phyloP scores from a whole-genome alignment of 2,113 vertebrate species.

The Tachysurus vachellii region DNA sequence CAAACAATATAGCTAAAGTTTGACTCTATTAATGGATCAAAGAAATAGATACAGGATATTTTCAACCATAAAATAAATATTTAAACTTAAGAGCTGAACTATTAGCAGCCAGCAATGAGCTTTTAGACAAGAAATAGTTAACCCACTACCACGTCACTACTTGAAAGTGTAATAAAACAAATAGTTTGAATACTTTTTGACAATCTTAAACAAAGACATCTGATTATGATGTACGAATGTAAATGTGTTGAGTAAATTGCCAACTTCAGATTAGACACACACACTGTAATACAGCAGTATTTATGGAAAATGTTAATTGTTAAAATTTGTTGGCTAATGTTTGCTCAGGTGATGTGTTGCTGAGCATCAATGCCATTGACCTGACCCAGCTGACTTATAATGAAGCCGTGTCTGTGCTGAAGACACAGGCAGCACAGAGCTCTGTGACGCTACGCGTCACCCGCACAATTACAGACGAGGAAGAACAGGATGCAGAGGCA shows the following conservation, averaged over 20 bases:
- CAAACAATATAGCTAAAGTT: neutral
- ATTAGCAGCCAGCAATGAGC: neutral
- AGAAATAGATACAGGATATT: neutral
- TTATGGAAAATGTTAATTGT: neutral
- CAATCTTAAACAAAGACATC: neutral
- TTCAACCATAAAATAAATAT: neutral
- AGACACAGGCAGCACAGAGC: slow-evolving; percentile 83
- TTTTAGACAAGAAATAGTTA: neutral
- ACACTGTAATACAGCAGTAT: neutral
- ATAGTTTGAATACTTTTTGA: neutral
- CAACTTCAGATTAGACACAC: neutral
- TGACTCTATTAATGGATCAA: neutral
- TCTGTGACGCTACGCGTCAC: slow-evolving; percentile 79
- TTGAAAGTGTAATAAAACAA: neutral
- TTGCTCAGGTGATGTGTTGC: slow-evolving; percentile 80
- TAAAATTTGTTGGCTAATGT: slow-evolving; percentile 3
- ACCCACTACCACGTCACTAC: neutral
- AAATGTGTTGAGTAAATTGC: neutral
- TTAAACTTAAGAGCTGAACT: neutral
- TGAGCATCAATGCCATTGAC: slow-evolving; percentile 88
- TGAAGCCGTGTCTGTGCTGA: slow-evolving; percentile 85
- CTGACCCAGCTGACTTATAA: slow-evolving; percentile 85
- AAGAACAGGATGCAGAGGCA: slow-evolving; percentile 57
- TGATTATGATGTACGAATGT: neutral
- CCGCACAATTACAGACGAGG: slow-evolving; percentile 74